Evolutionary conservation across 2,888 invertebrate genomes (phyloP).

Genomic region (Platynereis dumerilii): DNA sequence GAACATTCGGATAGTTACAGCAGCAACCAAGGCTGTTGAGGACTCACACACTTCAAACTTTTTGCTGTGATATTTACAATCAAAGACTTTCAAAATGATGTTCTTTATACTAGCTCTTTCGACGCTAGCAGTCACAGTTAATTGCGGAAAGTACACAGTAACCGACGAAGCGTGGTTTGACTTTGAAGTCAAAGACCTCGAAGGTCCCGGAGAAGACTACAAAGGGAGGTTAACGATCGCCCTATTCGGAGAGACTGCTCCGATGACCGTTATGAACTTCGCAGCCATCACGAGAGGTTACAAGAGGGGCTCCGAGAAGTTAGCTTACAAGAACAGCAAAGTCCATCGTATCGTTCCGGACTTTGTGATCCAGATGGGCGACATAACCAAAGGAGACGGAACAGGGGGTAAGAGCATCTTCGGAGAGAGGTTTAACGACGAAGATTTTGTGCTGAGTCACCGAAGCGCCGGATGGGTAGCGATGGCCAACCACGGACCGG

Average conservation of each 20-base stretch:
- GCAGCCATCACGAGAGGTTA: slow-evolving; percentile 55
- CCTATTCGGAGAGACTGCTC: slow-evolving; percentile 59
- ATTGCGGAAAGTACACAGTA: slow-evolving; percentile 46
- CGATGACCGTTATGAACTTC: slow-evolving; percentile 62
- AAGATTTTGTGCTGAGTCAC: slow-evolving; percentile 60
- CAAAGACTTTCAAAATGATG: slow-evolving; percentile 14
- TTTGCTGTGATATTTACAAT: too few relatives aligned
- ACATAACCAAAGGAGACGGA: slow-evolving; percentile 61
- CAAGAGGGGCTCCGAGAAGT: slow-evolving; percentile 43
- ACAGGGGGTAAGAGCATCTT: slow-evolving; percentile 62
- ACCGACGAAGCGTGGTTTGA: slow-evolving; percentile 59
- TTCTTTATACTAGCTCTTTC: neutral
- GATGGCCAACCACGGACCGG: slow-evolving; percentile 63
- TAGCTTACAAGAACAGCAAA: slow-evolving; percentile 52
- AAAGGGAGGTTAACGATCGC: slow-evolving; percentile 53
- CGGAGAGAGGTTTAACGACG: slow-evolving; percentile 60
- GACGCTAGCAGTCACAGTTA: slow-evolving; percentile 9
- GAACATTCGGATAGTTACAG: too few relatives aligned
- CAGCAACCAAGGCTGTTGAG: too few relatives aligned
- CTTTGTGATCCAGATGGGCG: slow-evolving; percentile 63
- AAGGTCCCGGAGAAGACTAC: slow-evolving; percentile 50
- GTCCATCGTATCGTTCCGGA: slow-evolving; percentile 62
- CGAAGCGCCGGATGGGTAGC: slow-evolving; percentile 59
- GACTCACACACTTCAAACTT: too few relatives aligned
- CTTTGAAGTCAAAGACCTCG: slow-evolving; percentile 54